Conservation (phyloP, 2,888 invertebrate genomes). For the Phania funesta region DNA sequence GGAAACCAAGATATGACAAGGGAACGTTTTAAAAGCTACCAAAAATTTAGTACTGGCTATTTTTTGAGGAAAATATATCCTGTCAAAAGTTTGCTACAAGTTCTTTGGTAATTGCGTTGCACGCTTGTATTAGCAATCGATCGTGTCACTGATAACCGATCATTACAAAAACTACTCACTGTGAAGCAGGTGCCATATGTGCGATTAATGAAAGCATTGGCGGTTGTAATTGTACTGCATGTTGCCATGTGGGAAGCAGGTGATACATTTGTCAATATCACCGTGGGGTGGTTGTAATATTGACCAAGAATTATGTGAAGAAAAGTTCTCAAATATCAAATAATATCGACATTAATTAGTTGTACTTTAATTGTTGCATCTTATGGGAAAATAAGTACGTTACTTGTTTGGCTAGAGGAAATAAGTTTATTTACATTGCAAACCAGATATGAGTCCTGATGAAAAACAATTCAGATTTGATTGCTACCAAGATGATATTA, state of each 20-base stretch:
- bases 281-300: constrained; percentile 23
- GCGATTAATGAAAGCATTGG: not conserved
- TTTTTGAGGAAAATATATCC: constrained; percentile 6
- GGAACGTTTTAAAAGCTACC: constrained; percentile 31
- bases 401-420: too few species aligned
- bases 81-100: not conserved
- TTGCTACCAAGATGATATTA: too few species aligned
- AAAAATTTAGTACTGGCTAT: constrained; percentile 12
- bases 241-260: constrained; percentile 48
- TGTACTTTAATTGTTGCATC: constrained; percentile 53
- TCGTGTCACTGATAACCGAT: constrained; percentile 68
- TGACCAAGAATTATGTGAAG: not conserved
- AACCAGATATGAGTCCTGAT: too few species aligned
- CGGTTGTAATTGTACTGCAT: constrained; percentile 8
- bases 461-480: too few species aligned
- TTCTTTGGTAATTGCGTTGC: constrained; percentile 2
- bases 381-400: constrained; percentile 8
- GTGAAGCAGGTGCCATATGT: constrained; percentile 55
- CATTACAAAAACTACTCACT: constrained; percentile 64
- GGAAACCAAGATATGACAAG: not conserved
- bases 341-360: constrained; percentile 35
- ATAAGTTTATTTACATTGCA: too few species aligned
- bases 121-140: constrained; percentile 62
- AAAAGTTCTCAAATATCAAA: constrained; percentile 2
- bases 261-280: constrained; percentile 15